These are phyloP conservation scores for Agelaius tricolor DNA, from an alignment of 2,113 vertebrate species.

Conservation along the genomic window DNA sequence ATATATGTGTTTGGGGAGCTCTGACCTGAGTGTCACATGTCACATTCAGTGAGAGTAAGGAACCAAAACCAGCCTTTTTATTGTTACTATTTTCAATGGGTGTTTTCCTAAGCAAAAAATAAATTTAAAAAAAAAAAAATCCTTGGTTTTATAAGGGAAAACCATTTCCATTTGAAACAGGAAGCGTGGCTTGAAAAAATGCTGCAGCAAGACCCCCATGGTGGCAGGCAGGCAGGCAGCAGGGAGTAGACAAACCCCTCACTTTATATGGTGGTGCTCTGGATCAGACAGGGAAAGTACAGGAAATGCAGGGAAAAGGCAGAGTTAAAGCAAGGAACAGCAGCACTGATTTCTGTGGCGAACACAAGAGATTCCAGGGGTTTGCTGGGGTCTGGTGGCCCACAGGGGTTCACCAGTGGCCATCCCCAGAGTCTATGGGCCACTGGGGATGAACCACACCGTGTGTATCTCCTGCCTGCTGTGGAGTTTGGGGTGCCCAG, in stretches of 20 bases:
- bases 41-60: background rate
- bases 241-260: background rate
- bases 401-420: fast-evolving
- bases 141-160: background rate
- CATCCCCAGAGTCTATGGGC: fast-evolving
- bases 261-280: background rate
- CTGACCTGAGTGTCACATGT: background rate
- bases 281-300: background rate
- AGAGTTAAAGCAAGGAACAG: background rate
- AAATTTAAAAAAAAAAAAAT: background rate
- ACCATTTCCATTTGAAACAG: background rate
- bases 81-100: background rate
- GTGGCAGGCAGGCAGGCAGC: background rate
- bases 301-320: background rate
- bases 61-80: background rate
- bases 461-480: fast-evolving
- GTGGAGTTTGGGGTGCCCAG: background rate
- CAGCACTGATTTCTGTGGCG: fast-evolving
- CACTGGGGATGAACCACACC: fast-evolving
- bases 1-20: background rate
- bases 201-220: fast-evolving
- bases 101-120: background rate
- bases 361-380: background rate
- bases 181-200: background rate
- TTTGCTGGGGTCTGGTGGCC: background rate